Evolutionary conservation across 2,888 invertebrate species (phyloP).

Genomic region (Gortyna flavago): DNA sequence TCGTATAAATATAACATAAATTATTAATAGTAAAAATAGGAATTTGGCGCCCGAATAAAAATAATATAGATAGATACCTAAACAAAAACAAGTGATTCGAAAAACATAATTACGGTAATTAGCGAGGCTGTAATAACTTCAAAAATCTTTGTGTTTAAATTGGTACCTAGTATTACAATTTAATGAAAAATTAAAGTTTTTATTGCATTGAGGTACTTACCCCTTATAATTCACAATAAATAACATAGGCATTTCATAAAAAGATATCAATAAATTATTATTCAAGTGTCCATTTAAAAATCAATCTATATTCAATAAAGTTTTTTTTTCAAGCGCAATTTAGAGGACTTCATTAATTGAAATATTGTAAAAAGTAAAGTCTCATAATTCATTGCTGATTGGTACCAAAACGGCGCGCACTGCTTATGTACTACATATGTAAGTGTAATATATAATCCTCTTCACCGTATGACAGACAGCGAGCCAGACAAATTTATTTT

Average conservation of each 20-base stretch:
- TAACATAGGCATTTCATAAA: not conserved
- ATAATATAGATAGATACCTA: not conserved
- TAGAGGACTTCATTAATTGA: conserved; percentile 16
- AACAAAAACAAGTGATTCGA: not conserved
- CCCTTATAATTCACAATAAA: not conserved
- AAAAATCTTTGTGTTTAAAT: not conserved
- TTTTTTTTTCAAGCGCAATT: conserved; percentile 37
- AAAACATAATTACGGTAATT: not conserved
- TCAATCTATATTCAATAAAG: conserved; percentile 41
- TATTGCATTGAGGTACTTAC: not conserved
- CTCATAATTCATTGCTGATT: conserved; percentile 12
- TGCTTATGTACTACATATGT: not conserved
- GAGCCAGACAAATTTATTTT: too few relatives aligned
- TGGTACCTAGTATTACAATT: not conserved
- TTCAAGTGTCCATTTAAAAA: conserved; percentile 33
- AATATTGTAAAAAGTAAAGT: conserved; percentile 13
- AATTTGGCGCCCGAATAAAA: not conserved
- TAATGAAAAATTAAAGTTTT: too few relatives aligned
- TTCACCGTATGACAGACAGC: too few relatives aligned
- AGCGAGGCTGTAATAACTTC: not conserved
- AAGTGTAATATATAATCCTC: too few relatives aligned
- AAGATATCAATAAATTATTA: conserved; percentile 14
- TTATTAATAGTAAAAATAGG: not conserved
- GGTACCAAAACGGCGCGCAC: not conserved
- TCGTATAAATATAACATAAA: not conserved